Evolutionary conservation across 2,888 invertebrate species (phyloP).

Genomic region (Drosophila maculinotata): DNA sequence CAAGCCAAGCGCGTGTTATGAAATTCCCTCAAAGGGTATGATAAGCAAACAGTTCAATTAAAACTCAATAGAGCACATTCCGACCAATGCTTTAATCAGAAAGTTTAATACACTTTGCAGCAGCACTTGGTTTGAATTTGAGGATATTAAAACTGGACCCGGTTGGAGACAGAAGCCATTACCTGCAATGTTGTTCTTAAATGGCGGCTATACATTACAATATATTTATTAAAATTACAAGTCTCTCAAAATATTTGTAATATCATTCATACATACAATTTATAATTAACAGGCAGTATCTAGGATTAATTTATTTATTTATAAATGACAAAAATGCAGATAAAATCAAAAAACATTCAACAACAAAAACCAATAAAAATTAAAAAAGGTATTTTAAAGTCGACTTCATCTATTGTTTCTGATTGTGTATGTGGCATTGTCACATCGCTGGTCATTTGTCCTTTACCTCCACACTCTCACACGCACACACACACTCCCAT

Average conservation of each 20-base stretch:
- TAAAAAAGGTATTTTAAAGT: neutral
- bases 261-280: too few relatives aligned
- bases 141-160: too few relatives aligned
- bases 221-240: neutral
- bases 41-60: neutral
- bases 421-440: conserved; percentile 6
- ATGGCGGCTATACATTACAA: too few relatives aligned
- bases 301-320: neutral
- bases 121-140: too few relatives aligned
- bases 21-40: conserved; percentile 4
- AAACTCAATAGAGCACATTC: too few relatives aligned
- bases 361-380: neutral
- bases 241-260: too few relatives aligned
- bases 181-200: too few relatives aligned
- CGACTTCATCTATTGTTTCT: neutral
- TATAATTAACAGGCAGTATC: too few relatives aligned
- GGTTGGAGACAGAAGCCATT: neutral
- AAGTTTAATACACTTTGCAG: neutral
- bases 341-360: neutral
- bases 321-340: too few relatives aligned
- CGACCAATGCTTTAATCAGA: neutral
- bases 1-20: conserved; percentile 15
- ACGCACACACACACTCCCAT: neutral
- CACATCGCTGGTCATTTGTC: conserved; percentile 44
- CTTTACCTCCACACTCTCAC: conserved; percentile 6